Evolutionary conservation across 2,797 vertebrate genomes (phyloP).

Genomic region (Myioborus miniatus): DNA sequence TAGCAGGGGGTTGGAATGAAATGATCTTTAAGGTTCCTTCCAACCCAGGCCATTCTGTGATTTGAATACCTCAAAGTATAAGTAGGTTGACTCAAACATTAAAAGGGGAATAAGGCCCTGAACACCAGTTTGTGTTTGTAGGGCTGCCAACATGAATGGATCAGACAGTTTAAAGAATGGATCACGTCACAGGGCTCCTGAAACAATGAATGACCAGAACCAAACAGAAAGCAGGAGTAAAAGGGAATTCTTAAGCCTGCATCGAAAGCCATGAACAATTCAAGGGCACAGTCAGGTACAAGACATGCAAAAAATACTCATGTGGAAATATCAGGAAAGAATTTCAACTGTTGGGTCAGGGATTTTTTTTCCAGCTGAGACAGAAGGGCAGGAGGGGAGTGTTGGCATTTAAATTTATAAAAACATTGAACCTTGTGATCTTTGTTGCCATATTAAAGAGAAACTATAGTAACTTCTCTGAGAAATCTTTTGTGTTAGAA

Average conservation of each 20-base stretch:
- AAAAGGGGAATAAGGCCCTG: not conserved
- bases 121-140: not conserved
- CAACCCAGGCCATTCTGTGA: not conserved
- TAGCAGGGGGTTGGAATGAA: not conserved
- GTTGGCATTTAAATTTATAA: not conserved
- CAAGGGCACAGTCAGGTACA: not conserved
- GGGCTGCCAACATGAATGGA: not conserved
- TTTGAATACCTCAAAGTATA: not conserved
- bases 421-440: not conserved
- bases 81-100: not conserved
- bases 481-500: not conserved
- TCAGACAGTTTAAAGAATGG: not conserved
- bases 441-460: not conserved
- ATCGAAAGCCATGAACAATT: not conserved
- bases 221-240: not conserved
- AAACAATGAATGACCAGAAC: not conserved
- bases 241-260: not conserved
- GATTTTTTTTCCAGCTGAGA: not conserved
- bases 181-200: not conserved
- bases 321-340: not conserved
- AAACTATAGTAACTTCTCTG: not conserved
- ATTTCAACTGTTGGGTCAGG: not conserved
- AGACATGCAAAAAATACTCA: not conserved
- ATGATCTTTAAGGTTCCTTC: not conserved
- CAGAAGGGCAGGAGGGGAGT: accelerated